Conservation (phyloP, 2,113 vertebrate species). For the Podarcis raffonei region DNA sequence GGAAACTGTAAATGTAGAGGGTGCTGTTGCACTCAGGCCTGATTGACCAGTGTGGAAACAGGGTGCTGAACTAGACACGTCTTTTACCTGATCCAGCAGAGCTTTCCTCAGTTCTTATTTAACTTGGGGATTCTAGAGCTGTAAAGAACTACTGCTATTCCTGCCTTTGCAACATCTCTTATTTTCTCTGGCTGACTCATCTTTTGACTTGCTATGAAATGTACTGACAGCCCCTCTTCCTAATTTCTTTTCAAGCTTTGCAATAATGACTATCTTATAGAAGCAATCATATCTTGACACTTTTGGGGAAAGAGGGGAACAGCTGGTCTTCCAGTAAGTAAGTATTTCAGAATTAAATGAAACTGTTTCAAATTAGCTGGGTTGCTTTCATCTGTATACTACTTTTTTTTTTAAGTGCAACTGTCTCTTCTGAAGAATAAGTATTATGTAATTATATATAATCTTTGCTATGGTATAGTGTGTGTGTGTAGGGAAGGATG, state of each 20-base stretch:
- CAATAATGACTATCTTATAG: rapidly evolving
- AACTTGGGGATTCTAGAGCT: background rate
- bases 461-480: background rate
- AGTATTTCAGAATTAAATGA: background rate
- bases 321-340: background rate
- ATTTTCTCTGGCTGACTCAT: background rate
- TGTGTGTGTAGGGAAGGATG: background rate
- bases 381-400: background rate
- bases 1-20: no score
- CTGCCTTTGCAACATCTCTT: background rate
- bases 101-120: background rate
- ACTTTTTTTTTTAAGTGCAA: background rate
- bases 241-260: background rate
- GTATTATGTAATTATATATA: background rate
- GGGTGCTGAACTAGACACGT: no score
- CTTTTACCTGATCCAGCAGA: no score
- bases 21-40: no score
- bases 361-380: background rate
- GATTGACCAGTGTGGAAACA: no score
- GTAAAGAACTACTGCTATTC: background rate
- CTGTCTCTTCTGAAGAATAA: background rate
- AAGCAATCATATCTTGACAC: background rate
- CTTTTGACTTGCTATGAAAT: background rate
- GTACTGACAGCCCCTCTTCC: background rate
- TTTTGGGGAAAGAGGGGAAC: background rate